Evolutionary conservation across 2,797 vertebrate species (phyloP).

Genomic region (Pseudochromis fuscus): DNA sequence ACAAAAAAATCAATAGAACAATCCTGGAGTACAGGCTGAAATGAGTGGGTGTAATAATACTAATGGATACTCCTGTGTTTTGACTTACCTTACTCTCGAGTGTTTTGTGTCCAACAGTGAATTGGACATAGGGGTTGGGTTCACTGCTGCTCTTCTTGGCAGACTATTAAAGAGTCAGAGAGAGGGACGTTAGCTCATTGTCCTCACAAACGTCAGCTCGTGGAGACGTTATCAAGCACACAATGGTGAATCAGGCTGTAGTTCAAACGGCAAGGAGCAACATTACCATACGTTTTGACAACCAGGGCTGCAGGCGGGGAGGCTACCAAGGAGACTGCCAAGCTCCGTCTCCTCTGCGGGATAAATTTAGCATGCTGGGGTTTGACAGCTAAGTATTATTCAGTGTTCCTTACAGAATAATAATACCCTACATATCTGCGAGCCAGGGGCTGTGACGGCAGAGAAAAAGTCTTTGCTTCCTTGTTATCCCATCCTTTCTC

Average conservation of each 20-base stretch:
- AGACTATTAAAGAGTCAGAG: conserved; percentile 82
- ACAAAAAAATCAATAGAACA: background rate
- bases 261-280: conserved; percentile 29
- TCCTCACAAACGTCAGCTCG: conserved; percentile 25
- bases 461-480: conserved; percentile 28
- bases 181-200: conserved; percentile 20
- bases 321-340: conserved; percentile 53
- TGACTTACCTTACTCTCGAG: conserved; percentile 93
- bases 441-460: conserved; percentile 7
- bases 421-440: conserved; percentile 43
- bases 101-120: conserved; percentile 92
- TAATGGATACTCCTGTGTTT: background rate
- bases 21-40: background rate
- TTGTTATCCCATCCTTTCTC: conserved; percentile 20
- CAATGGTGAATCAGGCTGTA: conserved; percentile 22
- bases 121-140: conserved; percentile 92
- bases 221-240: conserved; percentile 42
- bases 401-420: conserved; percentile 55
- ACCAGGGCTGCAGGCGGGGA: conserved; percentile 71
- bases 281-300: conserved; percentile 49
- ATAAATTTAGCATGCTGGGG: conserved; percentile 68
- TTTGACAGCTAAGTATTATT: conserved; percentile 66
- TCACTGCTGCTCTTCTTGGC: conserved; percentile 95
- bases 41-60: background rate
- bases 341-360: conserved; percentile 61